These are phyloP conservation scores for Laticauda laticaudata DNA, from an alignment of 2,113 vertebrate species.

Conservation along the genomic window DNA sequence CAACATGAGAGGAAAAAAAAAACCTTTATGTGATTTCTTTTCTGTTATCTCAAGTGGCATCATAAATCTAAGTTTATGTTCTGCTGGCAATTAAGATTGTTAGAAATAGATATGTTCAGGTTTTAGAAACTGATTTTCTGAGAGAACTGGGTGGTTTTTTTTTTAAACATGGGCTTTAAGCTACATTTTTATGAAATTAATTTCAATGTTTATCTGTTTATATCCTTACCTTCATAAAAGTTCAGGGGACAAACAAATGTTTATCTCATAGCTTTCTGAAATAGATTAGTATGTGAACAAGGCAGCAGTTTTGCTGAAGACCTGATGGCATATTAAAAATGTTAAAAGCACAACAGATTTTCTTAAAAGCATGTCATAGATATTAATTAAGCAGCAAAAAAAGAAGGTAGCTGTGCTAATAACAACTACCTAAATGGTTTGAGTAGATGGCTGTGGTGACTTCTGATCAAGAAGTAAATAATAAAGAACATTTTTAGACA, in stretches of 20 bases:
- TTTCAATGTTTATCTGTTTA: background rate
- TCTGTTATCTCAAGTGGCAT: background rate
- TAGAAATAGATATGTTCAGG: background rate
- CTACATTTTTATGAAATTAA: background rate
- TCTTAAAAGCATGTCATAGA: background rate
- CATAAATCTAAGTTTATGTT: conserved; percentile 1
- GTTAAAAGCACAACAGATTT: background rate
- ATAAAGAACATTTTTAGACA: background rate
- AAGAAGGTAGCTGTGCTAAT: background rate
- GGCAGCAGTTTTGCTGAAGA: background rate
- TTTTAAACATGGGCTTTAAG: too few species aligned
- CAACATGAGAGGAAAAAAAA: background rate
- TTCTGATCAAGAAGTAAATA: background rate
- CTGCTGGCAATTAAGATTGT: background rate
- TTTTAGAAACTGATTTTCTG: background rate
- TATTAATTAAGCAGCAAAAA: background rate
- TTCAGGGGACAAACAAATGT: background rate
- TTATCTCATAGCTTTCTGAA: background rate
- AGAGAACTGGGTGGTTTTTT: background rate
- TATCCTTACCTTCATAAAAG: background rate
- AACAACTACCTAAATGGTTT: background rate
- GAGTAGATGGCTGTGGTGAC: background rate
- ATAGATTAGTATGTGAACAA: too few species aligned
- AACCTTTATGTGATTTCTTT: background rate
- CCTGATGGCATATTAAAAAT: background rate